These are phyloP conservation scores for Premnoplex brunnescens DNA, from an alignment of 2,797 vertebrate genomes.

Conservation along the genomic window DNA sequence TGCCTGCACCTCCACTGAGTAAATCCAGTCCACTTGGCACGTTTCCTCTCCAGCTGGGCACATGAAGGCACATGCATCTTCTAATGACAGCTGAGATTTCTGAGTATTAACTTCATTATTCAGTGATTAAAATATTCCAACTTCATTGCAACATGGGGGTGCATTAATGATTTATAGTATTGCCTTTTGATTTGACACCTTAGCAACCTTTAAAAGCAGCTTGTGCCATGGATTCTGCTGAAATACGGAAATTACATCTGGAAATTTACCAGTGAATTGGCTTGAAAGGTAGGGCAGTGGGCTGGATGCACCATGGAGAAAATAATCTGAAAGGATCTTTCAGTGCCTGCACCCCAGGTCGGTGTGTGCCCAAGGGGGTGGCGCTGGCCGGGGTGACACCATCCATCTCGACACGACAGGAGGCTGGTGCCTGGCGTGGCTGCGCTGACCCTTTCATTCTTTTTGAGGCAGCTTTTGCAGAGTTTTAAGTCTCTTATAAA, in stretches of 20 bases:
- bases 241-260: background rate
- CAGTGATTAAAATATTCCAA: slow-evolving; percentile 23
- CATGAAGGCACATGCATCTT: background rate
- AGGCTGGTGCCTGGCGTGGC: background rate
- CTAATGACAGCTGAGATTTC: slow-evolving; percentile 9
- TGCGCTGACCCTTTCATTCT: background rate
- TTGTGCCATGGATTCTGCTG: background rate
- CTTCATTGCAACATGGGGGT: background rate
- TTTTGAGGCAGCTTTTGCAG: background rate
- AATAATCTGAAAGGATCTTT: background rate
- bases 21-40: background rate
- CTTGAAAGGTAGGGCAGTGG: background rate
- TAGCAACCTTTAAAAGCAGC: background rate
- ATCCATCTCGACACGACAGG: background rate
- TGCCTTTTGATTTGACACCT: background rate
- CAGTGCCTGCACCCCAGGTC: rapidly evolving
- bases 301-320: background rate
- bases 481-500: background rate
- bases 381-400: background rate
- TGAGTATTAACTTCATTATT: slow-evolving; percentile 26
- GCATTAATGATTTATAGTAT: slow-evolving; percentile 17
- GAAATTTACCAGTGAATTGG: background rate
- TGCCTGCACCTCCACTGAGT: background rate
- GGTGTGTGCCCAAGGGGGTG: rapidly evolving
- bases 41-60: background rate